Percentiles rank a stretch among this genome's conserved stretches.
These are phyloP conservation scores for Ctenomys sociabilis DNA, from an alignment of 2,113 vertebrate species.

Conservation along the genomic window DNA sequence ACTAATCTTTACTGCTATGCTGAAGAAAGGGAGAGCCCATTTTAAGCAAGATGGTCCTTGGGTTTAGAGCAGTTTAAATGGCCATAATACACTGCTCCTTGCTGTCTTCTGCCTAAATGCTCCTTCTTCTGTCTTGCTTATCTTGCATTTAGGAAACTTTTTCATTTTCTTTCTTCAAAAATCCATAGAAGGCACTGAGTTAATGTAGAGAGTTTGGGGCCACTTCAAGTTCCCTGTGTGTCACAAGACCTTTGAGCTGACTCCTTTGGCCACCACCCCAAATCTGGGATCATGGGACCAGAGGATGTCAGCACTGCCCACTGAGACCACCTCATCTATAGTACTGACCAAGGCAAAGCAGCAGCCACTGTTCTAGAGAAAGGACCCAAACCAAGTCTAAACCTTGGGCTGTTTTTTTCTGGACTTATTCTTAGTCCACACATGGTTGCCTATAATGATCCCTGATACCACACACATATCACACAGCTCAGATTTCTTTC, in stretches of 20 bases:
- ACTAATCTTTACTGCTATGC: not conserved
- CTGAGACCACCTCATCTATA: not conserved
- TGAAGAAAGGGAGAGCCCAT: not conserved
- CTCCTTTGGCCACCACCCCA: not conserved
- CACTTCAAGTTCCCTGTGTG: not conserved
- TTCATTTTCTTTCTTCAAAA: conserved; percentile 12
- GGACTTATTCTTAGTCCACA: not conserved
- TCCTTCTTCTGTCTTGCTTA: not conserved
- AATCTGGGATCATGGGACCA: not conserved
- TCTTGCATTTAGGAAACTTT: not conserved
- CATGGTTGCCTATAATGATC: too few relatives aligned
- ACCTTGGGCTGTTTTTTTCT: not conserved
- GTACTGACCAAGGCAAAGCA: not conserved
- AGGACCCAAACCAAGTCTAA: not conserved
- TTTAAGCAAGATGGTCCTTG: not conserved
- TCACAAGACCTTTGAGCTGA: not conserved
- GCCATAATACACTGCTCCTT: not conserved
- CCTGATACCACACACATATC: not conserved
- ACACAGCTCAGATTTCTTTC: not conserved
- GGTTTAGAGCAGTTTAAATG: not conserved
- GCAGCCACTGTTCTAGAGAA: not conserved
- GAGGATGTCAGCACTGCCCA: not conserved
- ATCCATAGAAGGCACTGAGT: not conserved
- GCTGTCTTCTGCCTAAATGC: not conserved
- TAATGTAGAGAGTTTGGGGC: not conserved